phyloP scores from a whole-genome alignment of 2,113 vertebrate species.

The Hydrolagus affinis region DNA sequence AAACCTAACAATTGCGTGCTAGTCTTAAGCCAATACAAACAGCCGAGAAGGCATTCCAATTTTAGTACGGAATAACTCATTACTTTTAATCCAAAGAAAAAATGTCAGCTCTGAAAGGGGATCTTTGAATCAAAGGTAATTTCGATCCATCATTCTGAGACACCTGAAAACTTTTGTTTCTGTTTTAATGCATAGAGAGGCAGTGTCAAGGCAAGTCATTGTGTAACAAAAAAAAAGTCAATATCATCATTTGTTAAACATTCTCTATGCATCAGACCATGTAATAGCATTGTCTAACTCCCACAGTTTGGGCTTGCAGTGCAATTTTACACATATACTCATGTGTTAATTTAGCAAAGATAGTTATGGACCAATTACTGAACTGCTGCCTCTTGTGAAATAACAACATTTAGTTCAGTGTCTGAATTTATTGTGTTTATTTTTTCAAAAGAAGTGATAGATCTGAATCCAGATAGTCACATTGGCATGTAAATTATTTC shows the following conservation, averaged over 20 bases:
- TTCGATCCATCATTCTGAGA: not conserved
- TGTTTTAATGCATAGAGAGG: not conserved
- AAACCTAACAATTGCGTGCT: not conserved
- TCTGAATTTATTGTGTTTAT: not conserved
- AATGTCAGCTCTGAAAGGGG: not conserved
- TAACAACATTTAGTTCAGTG: not conserved
- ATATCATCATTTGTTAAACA: not conserved
- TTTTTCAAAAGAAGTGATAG: not conserved
- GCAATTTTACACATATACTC: not conserved
- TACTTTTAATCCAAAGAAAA: slow-evolving; percentile 5
- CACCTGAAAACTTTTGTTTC: not conserved
- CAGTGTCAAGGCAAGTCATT: not conserved
- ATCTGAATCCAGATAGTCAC: not conserved
- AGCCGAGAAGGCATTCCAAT: not conserved
- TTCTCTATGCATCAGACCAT: not conserved
- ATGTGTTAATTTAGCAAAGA: not conserved
- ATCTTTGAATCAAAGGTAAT: not conserved
- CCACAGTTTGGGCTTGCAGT: not conserved
- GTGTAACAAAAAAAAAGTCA: not conserved
- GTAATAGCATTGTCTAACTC: not conserved
- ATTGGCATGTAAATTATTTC: not conserved
- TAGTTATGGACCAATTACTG: not conserved
- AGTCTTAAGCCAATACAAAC: not conserved
- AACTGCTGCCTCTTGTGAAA: not conserved
- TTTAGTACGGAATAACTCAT: not conserved